Conservation (phyloP, 2,113 vertebrate species). For the Gadus chalcogrammus region DNA sequence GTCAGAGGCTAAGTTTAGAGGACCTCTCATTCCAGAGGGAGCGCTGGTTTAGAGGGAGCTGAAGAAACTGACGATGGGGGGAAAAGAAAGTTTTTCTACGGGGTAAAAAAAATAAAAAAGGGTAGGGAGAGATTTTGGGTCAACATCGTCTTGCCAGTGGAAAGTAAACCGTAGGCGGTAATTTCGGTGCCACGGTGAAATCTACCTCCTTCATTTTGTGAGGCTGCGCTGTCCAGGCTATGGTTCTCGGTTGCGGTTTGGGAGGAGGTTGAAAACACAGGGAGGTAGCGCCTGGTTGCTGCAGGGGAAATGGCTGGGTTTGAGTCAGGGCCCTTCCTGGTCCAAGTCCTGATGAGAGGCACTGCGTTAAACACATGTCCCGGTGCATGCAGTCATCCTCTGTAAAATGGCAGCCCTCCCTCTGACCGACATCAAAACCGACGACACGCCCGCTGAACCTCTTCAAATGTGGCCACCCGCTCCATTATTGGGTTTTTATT, state of each 20-base stretch:
- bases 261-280: constrained; percentile 38
- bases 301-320: constrained; percentile 49
- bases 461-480: no score
- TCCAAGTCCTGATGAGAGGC: constrained; percentile 53
- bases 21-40: constrained; percentile 7
- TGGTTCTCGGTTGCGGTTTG: constrained; percentile 56
- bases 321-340: constrained; percentile 27
- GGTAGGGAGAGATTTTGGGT: constrained; percentile 15
- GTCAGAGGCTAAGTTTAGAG: constrained; percentile 49
- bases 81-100: background rate
- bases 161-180: constrained; percentile 58
- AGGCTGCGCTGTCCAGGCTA: constrained; percentile 42
- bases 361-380: constrained; percentile 32
- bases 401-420: constrained; percentile 29
- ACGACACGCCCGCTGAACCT: no score
- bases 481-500: no score
- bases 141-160: constrained; percentile 49
- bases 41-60: background rate
- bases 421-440: background rate
- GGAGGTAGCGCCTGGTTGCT: constrained; percentile 24
- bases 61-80: background rate
- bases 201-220: constrained; percentile 50
- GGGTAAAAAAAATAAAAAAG: constrained; percentile 15
- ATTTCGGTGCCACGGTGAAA: constrained; percentile 60
- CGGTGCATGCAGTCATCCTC: constrained; percentile 11